phyloP scores from a whole-genome alignment of 2,797 vertebrate genomes.

The Artibeus jamaicensis region DNA sequence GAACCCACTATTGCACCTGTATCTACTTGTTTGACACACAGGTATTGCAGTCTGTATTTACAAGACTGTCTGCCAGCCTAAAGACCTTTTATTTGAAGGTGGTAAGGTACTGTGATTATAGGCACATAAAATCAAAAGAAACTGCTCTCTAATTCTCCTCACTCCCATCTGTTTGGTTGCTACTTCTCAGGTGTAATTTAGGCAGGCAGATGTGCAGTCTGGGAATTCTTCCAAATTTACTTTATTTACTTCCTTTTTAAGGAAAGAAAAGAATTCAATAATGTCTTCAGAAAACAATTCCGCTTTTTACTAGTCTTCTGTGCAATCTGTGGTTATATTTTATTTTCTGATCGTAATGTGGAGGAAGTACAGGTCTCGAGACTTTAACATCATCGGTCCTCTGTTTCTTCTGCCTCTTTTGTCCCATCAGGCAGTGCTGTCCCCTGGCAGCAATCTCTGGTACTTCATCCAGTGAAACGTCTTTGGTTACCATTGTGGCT shows the following conservation, averaged over 20 bases:
- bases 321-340: neutral
- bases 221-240: constrained; percentile 61
- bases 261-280: constrained; percentile 37
- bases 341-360: neutral
- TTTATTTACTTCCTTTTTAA: constrained; percentile 56
- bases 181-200: constrained; percentile 65
- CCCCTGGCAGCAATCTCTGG: neutral
- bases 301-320: neutral
- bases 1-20: neutral
- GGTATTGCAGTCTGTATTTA: constrained; percentile 52
- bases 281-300: constrained; percentile 51
- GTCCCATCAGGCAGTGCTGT: neutral
- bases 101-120: constrained; percentile 59
- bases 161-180: constrained; percentile 52
- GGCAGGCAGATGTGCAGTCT: constrained; percentile 64
- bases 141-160: constrained; percentile 40
- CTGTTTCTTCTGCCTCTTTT: neutral
- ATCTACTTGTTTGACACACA: constrained; percentile 18
- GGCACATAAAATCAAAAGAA: constrained; percentile 55
- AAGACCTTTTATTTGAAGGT: constrained; percentile 45
- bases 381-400: neutral
- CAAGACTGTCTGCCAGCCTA: neutral
- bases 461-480: neutral
- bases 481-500: neutral
- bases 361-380: neutral